These are phyloP conservation scores for Epirrhoe tristata DNA, from an alignment of 2,888 invertebrate species.

Conservation along the genomic window DNA sequence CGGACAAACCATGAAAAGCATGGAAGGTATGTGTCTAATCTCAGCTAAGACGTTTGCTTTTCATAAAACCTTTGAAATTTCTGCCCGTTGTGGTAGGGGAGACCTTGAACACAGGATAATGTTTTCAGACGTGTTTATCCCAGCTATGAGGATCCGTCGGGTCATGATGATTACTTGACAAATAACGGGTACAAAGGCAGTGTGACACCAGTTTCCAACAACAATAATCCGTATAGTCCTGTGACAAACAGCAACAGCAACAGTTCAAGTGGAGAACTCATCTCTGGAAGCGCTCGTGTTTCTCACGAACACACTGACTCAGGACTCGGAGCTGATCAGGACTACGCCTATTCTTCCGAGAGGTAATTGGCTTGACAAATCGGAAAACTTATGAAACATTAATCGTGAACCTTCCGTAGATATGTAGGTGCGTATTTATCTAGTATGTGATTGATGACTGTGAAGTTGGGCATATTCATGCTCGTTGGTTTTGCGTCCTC, in stretches of 20 bases:
- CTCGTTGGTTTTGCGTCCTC: slow-evolving; percentile 28
- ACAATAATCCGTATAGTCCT: slow-evolving; percentile 81
- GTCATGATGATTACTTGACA: slow-evolving; percentile 73
- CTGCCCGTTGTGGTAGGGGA: slow-evolving; percentile 38
- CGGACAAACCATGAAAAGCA: slow-evolving; percentile 82
- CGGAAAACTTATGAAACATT: background rate
- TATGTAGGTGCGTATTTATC: background rate
- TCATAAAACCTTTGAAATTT: slow-evolving; percentile 11
- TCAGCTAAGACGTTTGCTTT: background rate
- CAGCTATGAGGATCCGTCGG: slow-evolving; percentile 71
- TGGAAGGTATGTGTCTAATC: slow-evolving; percentile 60
- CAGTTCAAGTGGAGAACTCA: slow-evolving; percentile 82
- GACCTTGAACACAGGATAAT: slow-evolving; percentile 47
- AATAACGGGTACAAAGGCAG: slow-evolving; percentile 78
- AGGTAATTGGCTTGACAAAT: slow-evolving; percentile 73
- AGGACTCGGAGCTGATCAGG: slow-evolving; percentile 91
- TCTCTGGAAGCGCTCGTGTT: slow-evolving; percentile 83
- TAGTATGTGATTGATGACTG: slow-evolving; percentile 7
- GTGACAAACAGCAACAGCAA: slow-evolving; percentile 83
- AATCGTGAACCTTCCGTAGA: background rate
- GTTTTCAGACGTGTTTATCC: slow-evolving; percentile 76
- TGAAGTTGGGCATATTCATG: slow-evolving; percentile 14
- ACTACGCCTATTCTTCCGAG: slow-evolving; percentile 89
- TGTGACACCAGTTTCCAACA: slow-evolving; percentile 70
- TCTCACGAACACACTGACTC: slow-evolving; percentile 92